A percentile compares a stretch with the other conserved stretches of the same genome.
phyloP scores from a whole-genome alignment of 2,888 invertebrate species.

The Aphodius sticticus region DNA sequence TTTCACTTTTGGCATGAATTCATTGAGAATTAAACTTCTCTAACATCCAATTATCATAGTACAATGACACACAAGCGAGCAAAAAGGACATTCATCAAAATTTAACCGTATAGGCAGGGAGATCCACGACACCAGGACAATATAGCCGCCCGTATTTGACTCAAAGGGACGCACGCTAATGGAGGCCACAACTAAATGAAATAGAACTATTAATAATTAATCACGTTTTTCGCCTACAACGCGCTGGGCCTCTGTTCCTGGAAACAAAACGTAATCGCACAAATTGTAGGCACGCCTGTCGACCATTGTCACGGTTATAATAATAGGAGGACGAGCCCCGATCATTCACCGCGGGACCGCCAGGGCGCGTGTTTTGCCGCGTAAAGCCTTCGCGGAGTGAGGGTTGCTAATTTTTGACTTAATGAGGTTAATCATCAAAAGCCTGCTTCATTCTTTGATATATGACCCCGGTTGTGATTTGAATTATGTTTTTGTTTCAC shows the following conservation, averaged over 20 bases:
- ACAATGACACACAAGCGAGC: not conserved
- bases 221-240: not conserved
- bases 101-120: not conserved
- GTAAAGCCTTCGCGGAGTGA: not conserved
- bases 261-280: not conserved
- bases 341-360: not conserved
- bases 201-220: constrained; percentile 4
- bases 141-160: not conserved
- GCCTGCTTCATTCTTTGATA: not conserved
- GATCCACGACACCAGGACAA: not conserved
- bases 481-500: not conserved
- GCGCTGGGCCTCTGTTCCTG: not conserved
- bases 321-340: not conserved
- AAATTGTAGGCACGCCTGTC: not conserved
- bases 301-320: not conserved
- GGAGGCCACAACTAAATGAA: constrained; percentile 4
- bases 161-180: not conserved
- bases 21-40: not conserved
- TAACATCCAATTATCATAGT: not conserved
- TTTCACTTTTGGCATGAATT: not conserved
- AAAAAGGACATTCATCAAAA: constrained; percentile 4
- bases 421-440: not conserved
- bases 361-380: not conserved
- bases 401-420: not conserved
- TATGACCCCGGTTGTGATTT: not conserved